Evolutionary conservation across 2,113 vertebrate genomes (phyloP).

Genomic region (Nycticorax nycticorax): DNA sequence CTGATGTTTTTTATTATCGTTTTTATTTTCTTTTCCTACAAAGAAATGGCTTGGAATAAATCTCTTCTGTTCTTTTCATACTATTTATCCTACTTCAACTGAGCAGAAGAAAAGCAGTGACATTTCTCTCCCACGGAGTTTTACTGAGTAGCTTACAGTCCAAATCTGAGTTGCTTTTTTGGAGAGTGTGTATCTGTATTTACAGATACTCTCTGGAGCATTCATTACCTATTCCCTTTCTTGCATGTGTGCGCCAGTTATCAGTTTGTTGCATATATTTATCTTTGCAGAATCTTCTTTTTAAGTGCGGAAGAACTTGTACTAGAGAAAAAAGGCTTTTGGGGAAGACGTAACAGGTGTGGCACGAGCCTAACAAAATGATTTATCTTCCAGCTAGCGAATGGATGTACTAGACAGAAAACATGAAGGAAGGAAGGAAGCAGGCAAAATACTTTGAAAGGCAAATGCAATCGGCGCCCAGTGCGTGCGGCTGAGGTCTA

Average conservation of each 20-base stretch:
- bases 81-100: not conserved
- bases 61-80: not conserved
- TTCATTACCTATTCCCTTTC: not conserved
- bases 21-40: not conserved
- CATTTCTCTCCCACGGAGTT: not conserved
- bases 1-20: not conserved
- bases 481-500: not conserved
- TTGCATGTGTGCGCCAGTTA: not conserved
- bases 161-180: not conserved
- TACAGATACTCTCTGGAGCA: not conserved
- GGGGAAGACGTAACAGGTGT: not conserved
- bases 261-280: not conserved
- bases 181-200: not conserved
- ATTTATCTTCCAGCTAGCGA: not conserved
- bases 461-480: fast-evolving
- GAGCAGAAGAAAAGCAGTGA: not conserved
- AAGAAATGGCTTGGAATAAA: not conserved
- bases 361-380: not conserved
- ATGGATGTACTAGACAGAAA: not conserved
- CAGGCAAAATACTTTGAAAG: not conserved
- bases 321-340: not conserved
- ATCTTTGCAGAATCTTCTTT: not conserved
- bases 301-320: not conserved
- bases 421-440: not conserved
- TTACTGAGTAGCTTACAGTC: not conserved